Evolutionary conservation across 2,888 invertebrate genomes (phyloP).

Genomic region (Pomacea canaliculata): DNA sequence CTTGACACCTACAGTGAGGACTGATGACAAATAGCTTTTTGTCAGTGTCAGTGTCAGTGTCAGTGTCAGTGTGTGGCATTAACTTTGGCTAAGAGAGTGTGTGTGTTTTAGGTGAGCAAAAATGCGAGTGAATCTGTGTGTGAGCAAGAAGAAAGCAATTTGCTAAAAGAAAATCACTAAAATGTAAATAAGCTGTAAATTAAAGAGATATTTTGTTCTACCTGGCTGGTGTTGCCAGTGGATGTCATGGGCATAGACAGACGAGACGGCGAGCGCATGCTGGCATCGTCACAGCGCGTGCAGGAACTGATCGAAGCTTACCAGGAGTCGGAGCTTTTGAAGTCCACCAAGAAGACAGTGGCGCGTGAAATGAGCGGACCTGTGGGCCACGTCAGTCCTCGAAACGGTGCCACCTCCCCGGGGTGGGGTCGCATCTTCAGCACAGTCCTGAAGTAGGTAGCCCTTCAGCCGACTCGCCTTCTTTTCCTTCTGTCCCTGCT

Average conservation of each 20-base stretch:
- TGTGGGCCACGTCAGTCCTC: background rate
- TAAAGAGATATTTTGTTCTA: too few species aligned
- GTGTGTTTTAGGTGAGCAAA: background rate
- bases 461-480: too few species aligned
- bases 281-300: conserved; percentile 42
- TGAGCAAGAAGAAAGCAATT: too few species aligned
- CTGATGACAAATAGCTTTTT: background rate
- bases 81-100: background rate
- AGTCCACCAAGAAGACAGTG: conserved; percentile 2
- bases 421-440: background rate
- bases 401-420: background rate
- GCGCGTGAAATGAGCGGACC: background rate
- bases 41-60: background rate
- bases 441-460: conserved; percentile 2
- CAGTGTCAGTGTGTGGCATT: background rate
- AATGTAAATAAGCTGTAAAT: too few species aligned
- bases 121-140: too few species aligned
- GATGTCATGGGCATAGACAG: conserved; percentile 56
- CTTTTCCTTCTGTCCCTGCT: too few species aligned
- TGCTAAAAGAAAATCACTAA: too few species aligned
- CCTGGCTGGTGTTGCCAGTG: conserved; percentile 35
- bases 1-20: conserved; percentile 85
- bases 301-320: conserved; percentile 46
- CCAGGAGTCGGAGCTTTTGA: conserved; percentile 38
- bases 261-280: conserved; percentile 43